Base-by-base conservation (phyloP, 2,888 invertebrate species). In the Cybosia mesomella region DNA sequence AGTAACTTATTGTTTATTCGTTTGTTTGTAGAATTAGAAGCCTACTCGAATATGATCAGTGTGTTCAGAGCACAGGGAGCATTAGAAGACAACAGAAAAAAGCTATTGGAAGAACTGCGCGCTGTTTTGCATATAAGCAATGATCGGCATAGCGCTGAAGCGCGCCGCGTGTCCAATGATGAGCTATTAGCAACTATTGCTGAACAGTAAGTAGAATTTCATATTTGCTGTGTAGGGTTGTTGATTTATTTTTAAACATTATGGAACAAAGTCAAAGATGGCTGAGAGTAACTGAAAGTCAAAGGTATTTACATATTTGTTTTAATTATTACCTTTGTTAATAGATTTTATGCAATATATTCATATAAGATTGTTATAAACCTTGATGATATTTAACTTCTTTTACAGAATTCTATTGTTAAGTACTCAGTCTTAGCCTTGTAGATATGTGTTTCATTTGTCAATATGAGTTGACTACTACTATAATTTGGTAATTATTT, bases 31-130 rank as follows among this genome's bases (percentile, higher is more conserved):
- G 98, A 99, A 96, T 94, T 99, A 90, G 98, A 98, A 95, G 98
- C 98, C 79, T 99, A 98, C 96, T 97, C 98, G 85, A 97, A 97
- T 91, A 96, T 98, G 91, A 97, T 99, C 71, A 97, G 98, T 87
- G 98, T 98, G 83, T 96, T 99, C 89, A 96, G 99, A 93, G 98
- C 98, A 84, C 98, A 98, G 95, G 99, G 99, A 80, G 96, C 97
- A 86, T 96, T 98, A 72, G 97, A 96, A 88, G 96, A 97, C 85
- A 97, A 97, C 86, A 98, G 98, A 95, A 97, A 97, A 88, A 97
- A 97, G 91, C 93, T 98, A 84, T 95, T 99, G 65, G 97, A 97
- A 89, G 98, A 98, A 87, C 96, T 98, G 81, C 97, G 98, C 86
- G 96, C 96, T 89, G 96, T 96, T 87, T 96, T 97, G 90, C 98